These are phyloP conservation scores for Rhamnusium bicolor DNA, from an alignment of 2,888 invertebrate genomes.

Conservation along the genomic window DNA sequence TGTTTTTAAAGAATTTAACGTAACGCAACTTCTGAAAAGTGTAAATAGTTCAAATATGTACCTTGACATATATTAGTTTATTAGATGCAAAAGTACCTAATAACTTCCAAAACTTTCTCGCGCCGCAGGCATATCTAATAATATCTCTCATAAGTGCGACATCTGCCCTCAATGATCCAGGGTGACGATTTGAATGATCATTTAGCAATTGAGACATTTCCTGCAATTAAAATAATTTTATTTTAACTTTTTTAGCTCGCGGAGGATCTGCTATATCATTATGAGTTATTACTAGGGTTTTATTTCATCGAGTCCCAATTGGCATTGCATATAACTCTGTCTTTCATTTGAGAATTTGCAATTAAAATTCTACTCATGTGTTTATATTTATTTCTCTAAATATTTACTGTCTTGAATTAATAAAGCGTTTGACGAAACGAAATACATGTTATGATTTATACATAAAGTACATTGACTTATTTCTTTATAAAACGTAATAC, in stretches of 20 bases:
- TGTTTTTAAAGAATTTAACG: no score
- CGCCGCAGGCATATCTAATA: conserved; percentile 10
- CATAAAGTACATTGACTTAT: background rate
- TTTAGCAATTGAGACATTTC: conserved; percentile 35
- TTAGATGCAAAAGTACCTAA: no score
- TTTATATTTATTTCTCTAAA: conserved; percentile 28
- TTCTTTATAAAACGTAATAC: conserved; percentile 1
- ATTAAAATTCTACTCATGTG: conserved; percentile 19
- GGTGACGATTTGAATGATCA: conserved; percentile 20
- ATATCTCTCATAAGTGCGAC: conserved; percentile 3
- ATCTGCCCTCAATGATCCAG: conserved; percentile 16
- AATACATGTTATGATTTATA: background rate
- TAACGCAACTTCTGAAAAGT: no score
- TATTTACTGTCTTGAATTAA: conserved; percentile 21
- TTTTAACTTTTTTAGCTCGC: conserved; percentile 27
- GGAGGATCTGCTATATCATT: conserved; percentile 20
- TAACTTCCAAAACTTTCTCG: no score
- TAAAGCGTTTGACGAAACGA: conserved; percentile 9
- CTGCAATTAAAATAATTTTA: conserved; percentile 28
- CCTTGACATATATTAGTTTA: no score
- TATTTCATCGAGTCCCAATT: conserved; percentile 25
- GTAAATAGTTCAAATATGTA: background rate
- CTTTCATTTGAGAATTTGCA: conserved; percentile 20
- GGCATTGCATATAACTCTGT: conserved; percentile 18
- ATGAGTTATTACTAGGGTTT: conserved; percentile 31